Conservation (phyloP, 2,888 invertebrate genomes). For the Busseola fusca region DNA sequence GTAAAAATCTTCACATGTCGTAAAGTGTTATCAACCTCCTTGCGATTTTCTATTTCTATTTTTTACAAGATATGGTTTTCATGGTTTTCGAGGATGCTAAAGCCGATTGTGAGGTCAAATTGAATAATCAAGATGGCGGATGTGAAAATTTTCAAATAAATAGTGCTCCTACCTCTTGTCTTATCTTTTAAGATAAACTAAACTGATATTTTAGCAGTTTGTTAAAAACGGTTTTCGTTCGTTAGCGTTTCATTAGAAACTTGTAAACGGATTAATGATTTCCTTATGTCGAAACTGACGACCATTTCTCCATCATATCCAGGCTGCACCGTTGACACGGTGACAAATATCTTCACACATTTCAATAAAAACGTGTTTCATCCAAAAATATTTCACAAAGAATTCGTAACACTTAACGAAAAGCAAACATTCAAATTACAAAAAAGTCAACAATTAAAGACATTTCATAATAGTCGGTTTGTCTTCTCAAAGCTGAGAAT, state of each 20-base stretch:
- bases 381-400: conserved; percentile 2
- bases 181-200: not conserved
- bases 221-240: not conserved
- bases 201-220: not conserved
- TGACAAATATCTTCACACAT: not conserved
- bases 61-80: not conserved
- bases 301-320: not conserved
- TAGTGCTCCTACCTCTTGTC: not conserved
- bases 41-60: not conserved
- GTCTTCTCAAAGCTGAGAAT: conserved; percentile 46
- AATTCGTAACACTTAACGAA: conserved; percentile 26
- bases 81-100: not conserved
- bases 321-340: not conserved
- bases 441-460: conserved; percentile 41
- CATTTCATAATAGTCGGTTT: conserved; percentile 53
- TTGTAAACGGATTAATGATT: not conserved
- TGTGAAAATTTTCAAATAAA: not conserved
- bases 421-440: conserved; percentile 43
- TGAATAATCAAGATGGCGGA: not conserved
- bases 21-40: too few species aligned
- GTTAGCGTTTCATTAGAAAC: not conserved
- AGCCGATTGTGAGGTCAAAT: not conserved
- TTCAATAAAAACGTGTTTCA: not conserved
- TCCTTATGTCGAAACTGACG: not conserved
- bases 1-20: not conserved